Evolutionary conservation across 2,797 vertebrate genomes (phyloP), one percentile per base, ranked within the genome.

Genomic region (Smutsia gigantea): DNA sequence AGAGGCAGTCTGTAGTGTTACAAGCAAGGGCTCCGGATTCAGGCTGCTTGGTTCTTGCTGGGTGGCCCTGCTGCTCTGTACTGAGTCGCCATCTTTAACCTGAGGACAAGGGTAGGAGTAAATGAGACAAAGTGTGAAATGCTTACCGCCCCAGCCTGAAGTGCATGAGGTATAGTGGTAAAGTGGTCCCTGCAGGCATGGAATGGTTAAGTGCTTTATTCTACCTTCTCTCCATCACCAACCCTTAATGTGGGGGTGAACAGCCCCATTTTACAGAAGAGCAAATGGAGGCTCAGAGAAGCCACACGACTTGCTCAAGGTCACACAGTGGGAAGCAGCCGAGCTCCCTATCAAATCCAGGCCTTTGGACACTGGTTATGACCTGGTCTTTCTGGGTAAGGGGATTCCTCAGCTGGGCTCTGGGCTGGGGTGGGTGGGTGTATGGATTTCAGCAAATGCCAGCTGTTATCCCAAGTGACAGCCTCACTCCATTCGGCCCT

Each of bases 191-290:
- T 46, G 46, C 46, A 46, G 46, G 11, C 46, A 46, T 46, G 46
- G 46, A 11, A 46, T 46, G 37, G 11, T 0, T 2, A 13, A 61
- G 7, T 7, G 3, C 63, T 27, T 14, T 18, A 7, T 21, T 57
- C 55, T 25, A 1, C 63, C 25, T 53, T 21, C 42, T 63, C 15
- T 29, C 23, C 31, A 5, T 64, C 4, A 19, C n/a, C 42, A 46
- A 0, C 57, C 15, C 69, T 23, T 66, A 0, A 14, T 23, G 6
- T 0, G n/a, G n/a, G n/a, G 14, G 4, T 2, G 72, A 69, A 31
- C 27, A 10, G 69, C 13, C n/a, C 64, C 75, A 23, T 59, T 37
- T 59, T 66, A n/a, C 57, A 7, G 69, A 59, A 5, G 46, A 61
- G 64, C 85, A 61, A 29, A 18, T 4, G 63, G 63, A 79, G 71